phyloP scores from a whole-genome alignment of 1,140 invertebrate genomes.

The Drosophila bocki region DNA sequence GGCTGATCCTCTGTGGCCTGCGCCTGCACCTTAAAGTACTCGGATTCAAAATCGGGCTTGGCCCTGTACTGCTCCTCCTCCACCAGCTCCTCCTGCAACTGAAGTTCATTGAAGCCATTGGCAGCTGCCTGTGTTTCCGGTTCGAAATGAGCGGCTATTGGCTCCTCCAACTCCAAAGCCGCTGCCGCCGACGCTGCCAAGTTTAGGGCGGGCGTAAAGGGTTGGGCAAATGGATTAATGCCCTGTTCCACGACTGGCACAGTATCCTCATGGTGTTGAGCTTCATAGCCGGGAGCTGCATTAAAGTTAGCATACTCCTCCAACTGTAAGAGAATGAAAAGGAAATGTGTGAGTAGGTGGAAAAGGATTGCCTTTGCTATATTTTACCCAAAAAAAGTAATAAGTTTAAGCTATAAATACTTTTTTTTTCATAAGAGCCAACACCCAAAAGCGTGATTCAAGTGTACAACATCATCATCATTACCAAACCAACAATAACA shows the following conservation, averaged over 20 bases:
- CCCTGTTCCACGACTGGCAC: conserved; percentile 1
- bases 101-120: conserved; percentile 39
- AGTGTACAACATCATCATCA: conserved; percentile 1
- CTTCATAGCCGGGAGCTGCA: conserved; percentile 51
- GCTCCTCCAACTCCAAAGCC: conserved; percentile 4
- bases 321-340: conserved; percentile 39
- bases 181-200: conserved; percentile 2
- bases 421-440: not conserved
- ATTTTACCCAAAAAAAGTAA: not conserved
- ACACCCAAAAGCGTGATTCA: conserved; percentile 10
- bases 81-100: conserved; percentile 47
- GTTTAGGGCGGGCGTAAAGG: conserved; percentile 35
- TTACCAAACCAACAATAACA: conserved; percentile 3
- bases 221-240: conserved; percentile 64
- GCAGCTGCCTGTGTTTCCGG: conserved; percentile 30
- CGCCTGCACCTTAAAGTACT: conserved; percentile 4
- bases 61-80: conserved; percentile 45
- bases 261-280: conserved; percentile 21
- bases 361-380: no score
- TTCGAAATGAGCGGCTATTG: conserved; percentile 1
- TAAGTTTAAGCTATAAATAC: not conserved
- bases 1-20: not conserved
- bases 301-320: conserved; percentile 69
- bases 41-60: not conserved
- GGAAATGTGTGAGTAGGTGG: conserved; percentile 9